Conservation (phyloP, 2,888 invertebrate species). For the Odontocolon sp. region DNA sequence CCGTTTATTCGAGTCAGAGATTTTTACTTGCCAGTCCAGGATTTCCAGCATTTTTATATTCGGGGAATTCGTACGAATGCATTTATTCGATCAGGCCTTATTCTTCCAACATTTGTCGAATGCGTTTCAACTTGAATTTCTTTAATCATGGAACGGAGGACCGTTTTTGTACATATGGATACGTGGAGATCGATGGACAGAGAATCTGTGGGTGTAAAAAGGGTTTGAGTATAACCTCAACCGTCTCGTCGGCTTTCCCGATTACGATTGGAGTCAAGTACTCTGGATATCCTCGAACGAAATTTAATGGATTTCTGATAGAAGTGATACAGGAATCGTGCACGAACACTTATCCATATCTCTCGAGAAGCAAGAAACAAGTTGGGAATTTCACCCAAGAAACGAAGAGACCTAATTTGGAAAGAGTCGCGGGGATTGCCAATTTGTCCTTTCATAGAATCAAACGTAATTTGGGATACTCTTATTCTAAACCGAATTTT, state of each 20-base stretch:
- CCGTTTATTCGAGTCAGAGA: constrained; percentile 64
- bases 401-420: neutral
- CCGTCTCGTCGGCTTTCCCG: constrained; percentile 67
- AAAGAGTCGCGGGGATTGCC: neutral
- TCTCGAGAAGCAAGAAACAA: constrained; percentile 61
- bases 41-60: constrained; percentile 80
- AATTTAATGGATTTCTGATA: constrained; percentile 82
- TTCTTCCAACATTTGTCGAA: constrained; percentile 81
- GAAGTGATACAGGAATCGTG: constrained; percentile 84
- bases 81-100: constrained; percentile 82
- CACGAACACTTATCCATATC: constrained; percentile 65
- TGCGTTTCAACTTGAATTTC: constrained; percentile 83
- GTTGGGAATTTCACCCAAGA: constrained; percentile 7
- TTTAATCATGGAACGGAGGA: constrained; percentile 82
- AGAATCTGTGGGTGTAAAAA: constrained; percentile 84
- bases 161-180: constrained; percentile 81
- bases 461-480: constrained; percentile 68
- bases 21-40: constrained; percentile 83
- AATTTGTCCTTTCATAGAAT: constrained; percentile 25
- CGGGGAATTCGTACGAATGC: constrained; percentile 79
- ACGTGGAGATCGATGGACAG: constrained; percentile 83
- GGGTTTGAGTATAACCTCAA: constrained; percentile 75
- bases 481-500: constrained; percentile 64
- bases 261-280: constrained; percentile 81
- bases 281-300: constrained; percentile 78